Conservation (phyloP, 2,797 vertebrate species). For the Lagorchestes hirsutus region DNA sequence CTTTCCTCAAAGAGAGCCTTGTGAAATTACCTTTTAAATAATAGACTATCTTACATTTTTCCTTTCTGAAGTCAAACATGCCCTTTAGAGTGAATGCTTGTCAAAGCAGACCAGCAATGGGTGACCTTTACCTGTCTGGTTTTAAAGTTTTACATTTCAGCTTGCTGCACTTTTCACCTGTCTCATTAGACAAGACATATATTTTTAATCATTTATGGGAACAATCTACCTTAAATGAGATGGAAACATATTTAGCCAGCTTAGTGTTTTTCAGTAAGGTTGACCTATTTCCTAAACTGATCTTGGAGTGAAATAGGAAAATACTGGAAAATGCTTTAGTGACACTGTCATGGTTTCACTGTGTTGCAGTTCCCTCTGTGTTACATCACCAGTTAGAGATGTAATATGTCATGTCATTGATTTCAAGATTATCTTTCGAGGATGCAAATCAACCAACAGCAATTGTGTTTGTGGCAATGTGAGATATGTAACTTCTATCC, state of each 20-base stretch:
- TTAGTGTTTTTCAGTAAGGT: conserved; percentile 61
- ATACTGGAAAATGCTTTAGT: conserved; percentile 34
- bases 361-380: conserved; percentile 65
- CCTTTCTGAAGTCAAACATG: conserved; percentile 79
- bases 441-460: conserved; percentile 75
- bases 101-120: conserved; percentile 82
- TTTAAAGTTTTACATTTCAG: conserved; percentile 80
- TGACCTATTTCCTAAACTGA: conserved; percentile 69
- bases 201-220: conserved; percentile 74
- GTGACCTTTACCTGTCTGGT: conserved; percentile 83
- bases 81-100: conserved; percentile 83
- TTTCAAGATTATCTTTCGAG: conserved; percentile 77
- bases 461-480: conserved; percentile 78
- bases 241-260: conserved; percentile 66
- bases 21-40: conserved; percentile 73
- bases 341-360: conserved; percentile 27
- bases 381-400: conserved; percentile 65
- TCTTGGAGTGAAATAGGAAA: conserved; percentile 70
- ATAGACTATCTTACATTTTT: conserved; percentile 70
- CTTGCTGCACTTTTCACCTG: conserved; percentile 82
- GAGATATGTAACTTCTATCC: conserved; percentile 77
- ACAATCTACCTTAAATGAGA: conserved; percentile 67
- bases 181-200: conserved; percentile 76
- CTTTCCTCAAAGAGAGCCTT: conserved; percentile 62
- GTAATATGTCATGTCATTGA: conserved; percentile 72